Conservation (phyloP, 2,113 vertebrate genomes). For the Neodon shergylaensis region DNA sequence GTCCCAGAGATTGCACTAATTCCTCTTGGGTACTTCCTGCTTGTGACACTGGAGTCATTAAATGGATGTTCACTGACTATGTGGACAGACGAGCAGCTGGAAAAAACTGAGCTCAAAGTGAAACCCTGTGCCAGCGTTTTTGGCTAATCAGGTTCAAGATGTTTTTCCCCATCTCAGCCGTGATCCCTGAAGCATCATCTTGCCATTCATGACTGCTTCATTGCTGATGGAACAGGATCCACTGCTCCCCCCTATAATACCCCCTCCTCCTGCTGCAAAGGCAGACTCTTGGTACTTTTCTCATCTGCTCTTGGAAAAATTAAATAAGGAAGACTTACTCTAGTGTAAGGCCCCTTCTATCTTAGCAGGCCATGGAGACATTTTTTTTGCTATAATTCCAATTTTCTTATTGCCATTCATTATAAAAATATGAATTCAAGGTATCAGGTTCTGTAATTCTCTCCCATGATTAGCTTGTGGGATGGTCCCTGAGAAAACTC, state of each 20-base stretch:
- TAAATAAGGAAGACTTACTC: slow-evolving; percentile 11
- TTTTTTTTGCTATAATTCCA: neutral
- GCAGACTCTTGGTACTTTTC: slow-evolving; percentile 53
- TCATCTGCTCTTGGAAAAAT: slow-evolving; percentile 22
- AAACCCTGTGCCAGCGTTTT: neutral
- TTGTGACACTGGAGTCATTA: neutral
- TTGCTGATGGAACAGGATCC: slow-evolving; percentile 24
- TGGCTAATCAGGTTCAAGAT: neutral
- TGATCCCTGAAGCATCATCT: neutral
- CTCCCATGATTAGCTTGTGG: neutral
- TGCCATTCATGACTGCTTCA: slow-evolving; percentile 20
- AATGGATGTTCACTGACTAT: neutral
- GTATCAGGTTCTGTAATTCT: neutral
- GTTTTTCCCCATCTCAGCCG: neutral
- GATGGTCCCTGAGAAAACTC: neutral
- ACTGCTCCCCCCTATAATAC: too few species aligned
- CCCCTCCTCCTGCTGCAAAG: neutral
- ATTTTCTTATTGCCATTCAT: neutral
- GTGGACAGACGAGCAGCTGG: neutral
- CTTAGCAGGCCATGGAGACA: neutral
- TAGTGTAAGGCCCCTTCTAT: neutral
- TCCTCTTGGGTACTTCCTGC: neutral
- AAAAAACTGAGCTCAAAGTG: neutral
- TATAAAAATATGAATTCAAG: neutral
- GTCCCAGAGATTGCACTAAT: neutral